Evolutionary conservation across 2,113 vertebrate genomes (phyloP).

Genomic region (Fregetta grallaria): DNA sequence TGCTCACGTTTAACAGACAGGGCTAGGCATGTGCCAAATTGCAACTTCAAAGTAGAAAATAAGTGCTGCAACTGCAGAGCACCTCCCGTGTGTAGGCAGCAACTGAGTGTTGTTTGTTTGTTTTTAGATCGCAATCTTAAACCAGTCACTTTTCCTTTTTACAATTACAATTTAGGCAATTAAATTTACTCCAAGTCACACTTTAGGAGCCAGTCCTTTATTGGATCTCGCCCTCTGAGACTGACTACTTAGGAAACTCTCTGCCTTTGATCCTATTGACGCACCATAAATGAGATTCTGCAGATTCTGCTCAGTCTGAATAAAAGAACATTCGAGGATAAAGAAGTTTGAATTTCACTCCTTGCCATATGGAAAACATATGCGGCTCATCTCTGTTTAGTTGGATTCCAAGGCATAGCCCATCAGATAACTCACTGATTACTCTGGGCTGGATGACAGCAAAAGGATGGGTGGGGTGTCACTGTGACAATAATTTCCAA

Average conservation of each 20-base stretch:
- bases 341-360: neutral
- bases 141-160: neutral
- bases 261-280: neutral
- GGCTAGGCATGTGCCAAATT: neutral
- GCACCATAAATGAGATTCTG: neutral
- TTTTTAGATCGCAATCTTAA: neutral
- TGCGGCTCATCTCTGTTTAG: neutral
- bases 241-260: neutral
- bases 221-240: neutral
- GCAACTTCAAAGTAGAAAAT: conserved; percentile 10
- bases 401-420: neutral
- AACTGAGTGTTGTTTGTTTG: neutral
- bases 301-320: neutral
- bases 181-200: neutral
- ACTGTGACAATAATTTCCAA: neutral
- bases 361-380: neutral
- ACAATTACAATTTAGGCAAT: neutral
- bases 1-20: neutral
- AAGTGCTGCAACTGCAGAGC: neutral
- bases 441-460: neutral
- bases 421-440: neutral
- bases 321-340: neutral
- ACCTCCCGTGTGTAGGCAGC: conserved; percentile 22
- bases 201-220: neutral
- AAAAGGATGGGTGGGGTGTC: neutral